phyloP scores from a whole-genome alignment of 2,888 invertebrate genomes.

The Macaria liturata region DNA sequence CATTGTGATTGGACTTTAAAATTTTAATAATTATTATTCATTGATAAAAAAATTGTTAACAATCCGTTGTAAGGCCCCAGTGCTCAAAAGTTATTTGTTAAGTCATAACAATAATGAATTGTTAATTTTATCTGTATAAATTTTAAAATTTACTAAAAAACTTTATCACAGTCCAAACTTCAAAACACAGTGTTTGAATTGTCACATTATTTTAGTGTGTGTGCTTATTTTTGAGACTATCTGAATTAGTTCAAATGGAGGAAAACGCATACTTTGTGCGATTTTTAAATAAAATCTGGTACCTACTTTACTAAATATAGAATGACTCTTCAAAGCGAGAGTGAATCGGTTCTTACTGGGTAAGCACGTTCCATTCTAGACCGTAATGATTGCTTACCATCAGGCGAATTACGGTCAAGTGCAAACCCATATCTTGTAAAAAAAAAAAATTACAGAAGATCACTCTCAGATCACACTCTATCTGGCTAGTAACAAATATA shows the following conservation, averaged over 20 bases:
- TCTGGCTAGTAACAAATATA: too few relatives aligned
- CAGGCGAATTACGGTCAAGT: too few relatives aligned
- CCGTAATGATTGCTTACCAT: too few relatives aligned
- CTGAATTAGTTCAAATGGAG: constrained; percentile 11
- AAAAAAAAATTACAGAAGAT: too few relatives aligned
- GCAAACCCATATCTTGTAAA: too few relatives aligned
- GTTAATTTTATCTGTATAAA: constrained; percentile 53
- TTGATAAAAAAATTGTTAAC: constrained; percentile 28
- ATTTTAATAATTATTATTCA: constrained; percentile 8
- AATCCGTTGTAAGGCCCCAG: constrained; percentile 53
- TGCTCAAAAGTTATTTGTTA: constrained; percentile 78
- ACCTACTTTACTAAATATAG: too few relatives aligned
- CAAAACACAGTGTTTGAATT: constrained; percentile 66
- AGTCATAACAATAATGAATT: constrained; percentile 56
- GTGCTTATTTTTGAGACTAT: constrained; percentile 68
- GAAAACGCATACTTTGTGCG: too few relatives aligned
- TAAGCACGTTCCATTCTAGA: too few relatives aligned
- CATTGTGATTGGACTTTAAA: constrained; percentile 36
- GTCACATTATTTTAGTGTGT: constrained; percentile 60
- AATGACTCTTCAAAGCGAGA: too few relatives aligned
- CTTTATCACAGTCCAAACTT: constrained; percentile 58
- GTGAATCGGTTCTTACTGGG: too few relatives aligned
- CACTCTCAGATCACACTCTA: too few relatives aligned
- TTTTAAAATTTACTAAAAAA: constrained; percentile 44
- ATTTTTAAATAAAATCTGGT: too few relatives aligned